These are phyloP conservation scores for Galago senegalensis DNA, from an alignment of 2,797 vertebrate genomes.

Conservation along the genomic window DNA sequence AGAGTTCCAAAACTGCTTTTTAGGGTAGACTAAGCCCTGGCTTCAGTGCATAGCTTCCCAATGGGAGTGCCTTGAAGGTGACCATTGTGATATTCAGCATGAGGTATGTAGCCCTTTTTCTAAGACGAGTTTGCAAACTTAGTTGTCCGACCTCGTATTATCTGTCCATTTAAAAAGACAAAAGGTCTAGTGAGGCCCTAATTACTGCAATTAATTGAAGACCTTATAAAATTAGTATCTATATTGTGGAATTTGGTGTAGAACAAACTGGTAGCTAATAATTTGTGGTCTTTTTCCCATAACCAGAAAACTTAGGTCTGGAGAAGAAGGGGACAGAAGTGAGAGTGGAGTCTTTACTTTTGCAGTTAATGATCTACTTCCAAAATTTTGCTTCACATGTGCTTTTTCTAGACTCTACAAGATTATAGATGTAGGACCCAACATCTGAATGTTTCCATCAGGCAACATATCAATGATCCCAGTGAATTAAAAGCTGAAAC, in stretches of 20 bases:
- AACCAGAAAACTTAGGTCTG: neutral
- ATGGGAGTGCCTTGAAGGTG: no score
- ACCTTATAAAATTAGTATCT: neutral
- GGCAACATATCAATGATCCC: neutral
- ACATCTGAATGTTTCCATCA: neutral
- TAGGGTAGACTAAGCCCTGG: no score
- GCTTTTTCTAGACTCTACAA: neutral
- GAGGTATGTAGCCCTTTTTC: no score
- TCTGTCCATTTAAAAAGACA: neutral
- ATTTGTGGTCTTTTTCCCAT: neutral
- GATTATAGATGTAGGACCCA: neutral
- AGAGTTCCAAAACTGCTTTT: no score
- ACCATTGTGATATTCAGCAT: no score
- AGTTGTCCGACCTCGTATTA: neutral
- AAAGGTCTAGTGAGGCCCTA: neutral
- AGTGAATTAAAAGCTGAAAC: neutral
- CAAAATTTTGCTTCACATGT: neutral
- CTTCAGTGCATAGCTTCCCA: no score
- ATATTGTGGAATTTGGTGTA: neutral
- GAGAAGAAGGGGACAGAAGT: neutral
- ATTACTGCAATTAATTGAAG: neutral
- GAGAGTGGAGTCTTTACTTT: neutral
- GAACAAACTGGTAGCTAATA: neutral
- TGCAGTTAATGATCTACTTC: neutral
- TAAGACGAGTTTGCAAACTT: no score